phyloP scores from a whole-genome alignment of 2,888 invertebrate genomes.

The Andrena camellia region DNA sequence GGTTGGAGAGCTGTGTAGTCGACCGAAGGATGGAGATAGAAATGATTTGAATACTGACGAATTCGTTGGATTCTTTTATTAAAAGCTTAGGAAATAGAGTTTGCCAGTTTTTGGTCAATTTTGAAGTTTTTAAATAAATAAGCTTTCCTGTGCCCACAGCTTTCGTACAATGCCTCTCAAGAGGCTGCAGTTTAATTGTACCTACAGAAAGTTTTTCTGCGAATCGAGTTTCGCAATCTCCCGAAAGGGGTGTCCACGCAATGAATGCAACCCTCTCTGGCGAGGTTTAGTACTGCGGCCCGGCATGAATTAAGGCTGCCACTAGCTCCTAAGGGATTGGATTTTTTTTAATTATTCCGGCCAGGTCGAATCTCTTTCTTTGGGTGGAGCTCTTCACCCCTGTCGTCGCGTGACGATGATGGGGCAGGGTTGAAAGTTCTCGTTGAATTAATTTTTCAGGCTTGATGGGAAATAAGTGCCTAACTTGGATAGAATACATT shows the following conservation, averaged over 20 bases:
- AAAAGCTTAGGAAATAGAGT: too few species aligned
- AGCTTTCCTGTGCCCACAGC: neutral
- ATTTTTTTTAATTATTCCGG: constrained; percentile 74
- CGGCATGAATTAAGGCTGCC: constrained; percentile 53
- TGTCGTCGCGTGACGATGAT: neutral
- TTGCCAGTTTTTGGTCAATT: too few species aligned
- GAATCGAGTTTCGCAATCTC: constrained; percentile 47
- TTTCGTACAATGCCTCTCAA: neutral
- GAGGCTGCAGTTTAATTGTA: constrained; percentile 29
- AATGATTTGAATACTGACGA: too few species aligned
- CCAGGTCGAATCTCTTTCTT: constrained; percentile 65
- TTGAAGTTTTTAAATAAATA: too few species aligned
- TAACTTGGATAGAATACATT: neutral
- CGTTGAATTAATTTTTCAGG: constrained; percentile 6
- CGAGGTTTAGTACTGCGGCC: constrained; percentile 50
- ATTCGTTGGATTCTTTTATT: too few species aligned
- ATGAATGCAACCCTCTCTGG: constrained; percentile 58
- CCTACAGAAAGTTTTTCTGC: constrained; percentile 31
- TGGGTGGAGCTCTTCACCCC: neutral
- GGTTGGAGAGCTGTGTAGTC: neutral
- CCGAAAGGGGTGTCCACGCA: constrained; percentile 26
- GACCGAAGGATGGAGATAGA: too few species aligned
- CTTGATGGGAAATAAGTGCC: neutral
- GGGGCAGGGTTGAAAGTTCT: constrained; percentile 4
- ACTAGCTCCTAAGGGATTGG: constrained; percentile 58